Evolutionary conservation across 2,797 vertebrate genomes (phyloP).

Genomic region (Sarcoramphus papa): DNA sequence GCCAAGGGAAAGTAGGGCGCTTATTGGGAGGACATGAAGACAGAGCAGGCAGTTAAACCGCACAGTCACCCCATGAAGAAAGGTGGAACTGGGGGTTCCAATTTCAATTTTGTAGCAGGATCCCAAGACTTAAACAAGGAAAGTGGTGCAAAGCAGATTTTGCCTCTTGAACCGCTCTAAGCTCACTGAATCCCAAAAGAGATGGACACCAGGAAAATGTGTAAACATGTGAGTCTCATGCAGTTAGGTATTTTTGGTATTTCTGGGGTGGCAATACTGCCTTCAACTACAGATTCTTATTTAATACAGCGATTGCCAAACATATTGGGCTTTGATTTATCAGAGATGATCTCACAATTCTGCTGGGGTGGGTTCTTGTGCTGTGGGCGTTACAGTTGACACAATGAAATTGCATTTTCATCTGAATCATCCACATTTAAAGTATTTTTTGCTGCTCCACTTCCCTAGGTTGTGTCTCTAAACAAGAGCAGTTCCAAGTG

Average conservation of each 20-base stretch:
- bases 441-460: background rate
- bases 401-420: background rate
- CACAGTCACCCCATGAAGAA: background rate
- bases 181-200: background rate
- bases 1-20: background rate
- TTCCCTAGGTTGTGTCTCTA: background rate
- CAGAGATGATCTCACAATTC: background rate
- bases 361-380: background rate
- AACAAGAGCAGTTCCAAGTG: background rate
- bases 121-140: background rate
- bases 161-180: background rate
- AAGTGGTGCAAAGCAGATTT: background rate
- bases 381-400: background rate
- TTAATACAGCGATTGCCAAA: background rate
- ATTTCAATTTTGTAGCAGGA: background rate
- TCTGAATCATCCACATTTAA: background rate
- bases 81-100: background rate
- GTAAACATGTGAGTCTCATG: accelerated
- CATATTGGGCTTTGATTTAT: background rate
- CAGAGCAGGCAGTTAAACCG: background rate
- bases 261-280: background rate
- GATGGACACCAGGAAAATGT: background rate
- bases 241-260: background rate
- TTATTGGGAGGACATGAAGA: background rate
- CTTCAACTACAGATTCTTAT: background rate